Evolutionary conservation across 2,888 invertebrate genomes (phyloP), one percentile per base, ranked within the genome.

Genomic region (Encarsia formosa): DNA sequence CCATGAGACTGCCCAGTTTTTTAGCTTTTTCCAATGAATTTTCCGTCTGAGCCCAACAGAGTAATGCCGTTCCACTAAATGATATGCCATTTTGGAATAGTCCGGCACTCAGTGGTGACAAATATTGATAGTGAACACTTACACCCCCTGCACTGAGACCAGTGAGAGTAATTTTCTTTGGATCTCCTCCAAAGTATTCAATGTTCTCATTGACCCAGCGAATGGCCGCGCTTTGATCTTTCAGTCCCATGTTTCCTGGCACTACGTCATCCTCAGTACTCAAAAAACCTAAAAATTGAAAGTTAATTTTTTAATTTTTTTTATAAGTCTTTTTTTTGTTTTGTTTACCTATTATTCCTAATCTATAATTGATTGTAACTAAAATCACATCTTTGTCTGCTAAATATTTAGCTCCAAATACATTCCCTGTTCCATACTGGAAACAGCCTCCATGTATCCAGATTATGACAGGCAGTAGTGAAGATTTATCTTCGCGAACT

Each of bases 121-220:
- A 61, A 59, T 83, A 81, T 58, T 88, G 88, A 57, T 86, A 81
- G 67, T 88, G 86, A 0, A 85, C 85, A 60, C 87, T 85, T 4
- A 84, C 86, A 24, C 83, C 87, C 0, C 89, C 89, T 0, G 88
- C 85, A 4, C 88, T 87, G 64, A 81, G 78, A 3, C 89, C 89
- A 1, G 81, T 70, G 3, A 88, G 68, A 0, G 86, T 84, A 24
- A 88, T 78, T 50, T 82, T 82, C 37, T 82, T 78, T 1, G 86
- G 81, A 73, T 88, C 81, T 1, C 88, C 88, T 2, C 85, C 86
- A 62, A 89, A 88, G 66, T 77, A 76, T 59, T 79, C 74, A 52
- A 88, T 85, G 67, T 88, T 85, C 38, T 80, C 72, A 51, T 82
- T 80, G 0, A 87, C 74, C 87, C 87, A 89, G 61, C 80, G 78